Percentiles rank a stretch among this genome's conserved stretches.
These are phyloP conservation scores for Electrona antarctica DNA, from an alignment of 2,113 vertebrate species.

Conservation along the genomic window DNA sequence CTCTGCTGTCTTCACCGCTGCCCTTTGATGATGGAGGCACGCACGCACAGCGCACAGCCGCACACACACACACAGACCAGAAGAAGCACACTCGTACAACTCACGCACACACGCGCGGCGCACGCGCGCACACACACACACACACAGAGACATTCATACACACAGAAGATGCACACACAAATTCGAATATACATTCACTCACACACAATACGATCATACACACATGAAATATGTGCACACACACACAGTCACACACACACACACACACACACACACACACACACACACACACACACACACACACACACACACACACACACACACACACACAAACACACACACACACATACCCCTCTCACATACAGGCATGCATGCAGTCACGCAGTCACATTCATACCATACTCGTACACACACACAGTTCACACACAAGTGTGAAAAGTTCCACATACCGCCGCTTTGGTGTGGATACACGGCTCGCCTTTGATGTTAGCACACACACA, in stretches of 20 bases:
- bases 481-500: constrained; percentile 46
- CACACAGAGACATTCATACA: not conserved
- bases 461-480: constrained; percentile 21
- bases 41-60: constrained; percentile 1
- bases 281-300: constrained; percentile 12
- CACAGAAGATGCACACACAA: no score
- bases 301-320: constrained; percentile 21
- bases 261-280: constrained; percentile 17
- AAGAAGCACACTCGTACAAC: not conserved
- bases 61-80: constrained; percentile 23
- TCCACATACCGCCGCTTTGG: constrained; percentile 22
- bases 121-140: constrained; percentile 23
- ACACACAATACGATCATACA: no score
- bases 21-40: constrained; percentile 64
- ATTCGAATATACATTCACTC: no score
- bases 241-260: constrained; percentile 23
- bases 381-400: constrained; percentile 8
- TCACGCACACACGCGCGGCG: constrained; percentile 15
- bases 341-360: constrained; percentile 11
- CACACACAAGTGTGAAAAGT: constrained; percentile 10
- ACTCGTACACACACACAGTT: constrained; percentile 20
- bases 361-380: constrained; percentile 1
- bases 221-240: no score
- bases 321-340: constrained; percentile 15
- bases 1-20: constrained; percentile 67